Evolutionary conservation across 2,113 vertebrate species (phyloP), one percentile per base, ranked within the genome.

Genomic region (Melospiza georgiana): DNA sequence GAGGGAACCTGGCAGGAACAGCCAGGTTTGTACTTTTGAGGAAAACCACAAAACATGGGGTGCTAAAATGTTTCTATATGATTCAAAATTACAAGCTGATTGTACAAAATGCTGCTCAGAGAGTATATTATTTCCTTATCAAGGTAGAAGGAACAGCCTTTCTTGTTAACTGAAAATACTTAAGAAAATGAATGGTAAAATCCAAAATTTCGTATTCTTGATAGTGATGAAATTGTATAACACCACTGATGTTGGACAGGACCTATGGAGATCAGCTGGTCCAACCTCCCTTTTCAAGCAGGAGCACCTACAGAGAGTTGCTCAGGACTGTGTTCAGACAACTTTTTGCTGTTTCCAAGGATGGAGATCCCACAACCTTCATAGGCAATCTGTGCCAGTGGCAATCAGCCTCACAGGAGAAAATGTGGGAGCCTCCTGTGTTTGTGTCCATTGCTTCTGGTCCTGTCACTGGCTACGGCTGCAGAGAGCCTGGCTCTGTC

Each of bases 31-130:
- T 84, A 25, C 9, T 52, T 71, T 37, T 25, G 22, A 27, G 17
- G 7, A 20, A 77, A n/a, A 37, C 24, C 25, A 0, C 11, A 22
- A 37, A 85, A 10, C 1, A 10, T 35, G 20, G 7, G 3, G 5
- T 61, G 48, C 3, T 76, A 31, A 67, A 75, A 79, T 9, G 28
- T 48, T 84, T 84, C 16, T 51, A 0, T 31, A 23, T 49, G 7
- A 61, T 61, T 43, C 17, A 82, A 75, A 81, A 87, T 52, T 44
- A 78, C 4, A 17, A 87, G 6, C 27, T 82, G 37, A 46, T 61
- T 43, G 37, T 33, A 82, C 31, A 28, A 54, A 76, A 69, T 21
- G 2, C 51, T 59, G 20, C 6, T 28, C 15, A 63, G 62, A 61
- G 72, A 10, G 6, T 35, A 20, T 15, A 28, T 10, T 20, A 16